Conservation (phyloP, 2,888 invertebrate species). For the Nipponacmea schrenckii region DNA sequence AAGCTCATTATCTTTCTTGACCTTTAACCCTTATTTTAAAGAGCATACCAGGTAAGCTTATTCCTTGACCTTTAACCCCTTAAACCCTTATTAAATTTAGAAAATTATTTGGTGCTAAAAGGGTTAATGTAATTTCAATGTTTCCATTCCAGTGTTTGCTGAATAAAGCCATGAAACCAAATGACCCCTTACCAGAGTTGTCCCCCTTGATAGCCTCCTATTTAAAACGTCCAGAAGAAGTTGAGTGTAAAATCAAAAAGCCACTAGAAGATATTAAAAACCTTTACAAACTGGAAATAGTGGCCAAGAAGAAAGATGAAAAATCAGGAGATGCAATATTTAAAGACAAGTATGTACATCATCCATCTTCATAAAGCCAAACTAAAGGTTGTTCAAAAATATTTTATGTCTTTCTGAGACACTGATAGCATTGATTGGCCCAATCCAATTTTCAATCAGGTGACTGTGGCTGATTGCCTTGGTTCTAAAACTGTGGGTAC, state of each 20-base stretch:
- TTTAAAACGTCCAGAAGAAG: conserved; percentile 59
- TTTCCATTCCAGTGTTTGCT: conserved; percentile 70
- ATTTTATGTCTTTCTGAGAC: not conserved
- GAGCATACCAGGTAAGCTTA: too few species aligned
- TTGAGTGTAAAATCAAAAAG: conserved; percentile 49
- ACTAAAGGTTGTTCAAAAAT: not conserved
- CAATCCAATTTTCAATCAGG: not conserved
- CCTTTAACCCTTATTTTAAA: not conserved
- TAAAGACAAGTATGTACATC: conserved; percentile 50
- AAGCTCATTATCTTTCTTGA: not conserved
- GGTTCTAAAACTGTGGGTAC: too few species aligned
- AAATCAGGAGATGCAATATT: conserved; percentile 61
- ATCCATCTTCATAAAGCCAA: not conserved
- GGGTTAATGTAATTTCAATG: too few species aligned
- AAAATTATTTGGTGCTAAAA: too few species aligned
- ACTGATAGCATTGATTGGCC: not conserved
- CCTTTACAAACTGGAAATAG: conserved; percentile 60
- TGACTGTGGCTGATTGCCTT: too few species aligned
- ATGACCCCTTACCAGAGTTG: conserved; percentile 72
- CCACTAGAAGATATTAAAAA: conserved; percentile 55
- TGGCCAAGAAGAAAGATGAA: conserved; percentile 57
- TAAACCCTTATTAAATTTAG: too few species aligned
- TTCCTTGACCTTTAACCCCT: too few species aligned
- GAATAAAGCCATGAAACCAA: conserved; percentile 74
- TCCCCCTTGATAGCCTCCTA: conserved; percentile 63